phyloP scores from a whole-genome alignment of 2,888 invertebrate species.

The Mystacides longicornis region DNA sequence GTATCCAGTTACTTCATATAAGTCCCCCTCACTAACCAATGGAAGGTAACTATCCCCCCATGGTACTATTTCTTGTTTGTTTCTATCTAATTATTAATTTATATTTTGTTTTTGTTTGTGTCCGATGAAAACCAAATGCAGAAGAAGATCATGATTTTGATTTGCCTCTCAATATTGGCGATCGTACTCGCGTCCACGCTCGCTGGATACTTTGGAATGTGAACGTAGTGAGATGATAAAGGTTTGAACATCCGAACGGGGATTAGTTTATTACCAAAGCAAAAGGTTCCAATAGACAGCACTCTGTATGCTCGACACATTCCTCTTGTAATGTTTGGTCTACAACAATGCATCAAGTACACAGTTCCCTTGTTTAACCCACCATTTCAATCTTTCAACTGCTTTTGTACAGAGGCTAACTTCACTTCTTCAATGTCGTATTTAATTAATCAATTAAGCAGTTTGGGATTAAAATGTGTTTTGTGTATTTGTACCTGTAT shows the following conservation, averaged over 20 bases:
- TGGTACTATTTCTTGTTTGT: conserved; percentile 6
- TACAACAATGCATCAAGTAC: no score
- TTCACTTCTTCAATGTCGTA: no score
- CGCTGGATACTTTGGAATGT: conserved; percentile 57
- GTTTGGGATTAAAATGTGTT: no score
- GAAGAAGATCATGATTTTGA: conserved; percentile 93
- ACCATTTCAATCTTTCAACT: no score
- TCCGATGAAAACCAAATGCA: conserved; percentile 47
- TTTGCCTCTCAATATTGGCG: conserved; percentile 76
- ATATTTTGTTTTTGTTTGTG: conserved; percentile 28
- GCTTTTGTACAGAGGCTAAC: no score
- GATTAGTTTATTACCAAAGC: conserved; percentile 19
- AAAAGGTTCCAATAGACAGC: conserved; percentile 12
- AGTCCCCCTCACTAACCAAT: conserved; percentile 31
- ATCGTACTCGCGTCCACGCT: conserved; percentile 62
- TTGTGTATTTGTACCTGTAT: no score
- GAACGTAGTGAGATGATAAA: conserved; percentile 11
- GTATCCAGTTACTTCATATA: conserved; percentile 55
- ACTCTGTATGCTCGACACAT: conserved; percentile 20
- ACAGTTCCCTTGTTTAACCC: no score
- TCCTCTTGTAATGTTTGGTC: conserved; percentile 8
- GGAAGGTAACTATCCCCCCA: conserved; percentile 37
- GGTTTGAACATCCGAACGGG: conserved; percentile 18
- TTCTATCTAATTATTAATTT: conserved; percentile 14
- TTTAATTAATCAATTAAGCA: no score